A percentile compares a stretch with the other conserved stretches of the same genome.
phyloP scores from a whole-genome alignment of 1,140 invertebrate species.

The Micrasema minimum region DNA sequence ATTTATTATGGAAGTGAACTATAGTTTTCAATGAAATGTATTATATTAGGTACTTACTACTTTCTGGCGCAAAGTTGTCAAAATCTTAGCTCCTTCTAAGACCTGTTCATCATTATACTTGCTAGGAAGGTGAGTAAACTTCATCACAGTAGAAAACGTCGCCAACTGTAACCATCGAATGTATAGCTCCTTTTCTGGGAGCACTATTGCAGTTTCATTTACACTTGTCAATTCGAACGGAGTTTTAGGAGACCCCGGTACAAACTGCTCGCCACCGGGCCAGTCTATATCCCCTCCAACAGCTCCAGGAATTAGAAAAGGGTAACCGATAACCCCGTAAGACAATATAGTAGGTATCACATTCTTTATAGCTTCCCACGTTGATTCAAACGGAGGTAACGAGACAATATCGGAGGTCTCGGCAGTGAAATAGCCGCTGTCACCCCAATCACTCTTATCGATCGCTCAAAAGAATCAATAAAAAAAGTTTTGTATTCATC shows the following conservation, averaged over 20 bases:
- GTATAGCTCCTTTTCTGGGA: slow-evolving; percentile 89
- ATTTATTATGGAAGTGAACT: too few relatives aligned
- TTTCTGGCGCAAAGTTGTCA: slow-evolving; percentile 81
- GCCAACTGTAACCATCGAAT: slow-evolving; percentile 94
- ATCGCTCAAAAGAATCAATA: slow-evolving; percentile 72
- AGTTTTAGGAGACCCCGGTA: slow-evolving; percentile 59
- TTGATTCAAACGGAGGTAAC: slow-evolving; percentile 85
- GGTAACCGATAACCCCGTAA: slow-evolving; percentile 89
- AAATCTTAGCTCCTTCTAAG: slow-evolving; percentile 78
- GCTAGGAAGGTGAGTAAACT: slow-evolving; percentile 89
- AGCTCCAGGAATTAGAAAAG: slow-evolving; percentile 91
- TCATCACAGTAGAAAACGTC: slow-evolving; percentile 92
- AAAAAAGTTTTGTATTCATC: slow-evolving; percentile 84
- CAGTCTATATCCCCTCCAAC: slow-evolving; percentile 87
- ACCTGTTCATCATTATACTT: slow-evolving; percentile 84
- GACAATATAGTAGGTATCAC: slow-evolving; percentile 88
- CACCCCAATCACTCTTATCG: slow-evolving; percentile 80
- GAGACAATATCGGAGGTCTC: slow-evolving; percentile 84
- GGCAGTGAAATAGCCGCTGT: slow-evolving; percentile 85
- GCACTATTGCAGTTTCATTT: slow-evolving; percentile 68
- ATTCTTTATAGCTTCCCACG: slow-evolving; percentile 87
- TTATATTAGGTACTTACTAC: too few relatives aligned
- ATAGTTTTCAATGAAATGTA: too few relatives aligned
- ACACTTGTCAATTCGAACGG: slow-evolving; percentile 57
- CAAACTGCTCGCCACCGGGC: slow-evolving; percentile 67